A percentile compares a stretch with the other conserved stretches of the same genome.
Conservation (phyloP, 2,113 vertebrate genomes). For the Ophthalmolycus amberensis region DNA sequence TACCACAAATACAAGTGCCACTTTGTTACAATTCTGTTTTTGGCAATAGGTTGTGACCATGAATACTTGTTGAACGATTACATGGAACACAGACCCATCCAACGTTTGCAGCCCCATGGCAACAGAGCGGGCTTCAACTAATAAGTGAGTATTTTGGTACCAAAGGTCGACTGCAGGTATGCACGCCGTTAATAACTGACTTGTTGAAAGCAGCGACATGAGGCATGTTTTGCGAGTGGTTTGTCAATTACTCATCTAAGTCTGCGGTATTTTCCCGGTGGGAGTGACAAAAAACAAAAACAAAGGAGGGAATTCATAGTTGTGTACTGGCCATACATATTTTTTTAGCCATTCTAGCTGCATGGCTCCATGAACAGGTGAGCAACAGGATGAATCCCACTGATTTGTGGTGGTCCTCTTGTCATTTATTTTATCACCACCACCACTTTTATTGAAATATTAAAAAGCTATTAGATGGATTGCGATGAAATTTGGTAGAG, state of each 20-base stretch:
- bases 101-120: conserved; percentile 72
- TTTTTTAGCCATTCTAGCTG: background rate
- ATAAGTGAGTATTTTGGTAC: conserved; percentile 84
- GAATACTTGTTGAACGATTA: conserved; percentile 63
- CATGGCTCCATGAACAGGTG: background rate
- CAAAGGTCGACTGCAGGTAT: conserved; percentile 83
- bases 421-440: background rate
- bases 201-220: conserved; percentile 57
- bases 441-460: background rate
- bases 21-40: conserved; percentile 28
- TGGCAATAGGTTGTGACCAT: conserved; percentile 32
- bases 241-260: conserved; percentile 66
- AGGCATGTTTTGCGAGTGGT: conserved; percentile 53
- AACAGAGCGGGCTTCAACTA: conserved; percentile 76
- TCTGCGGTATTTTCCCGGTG: conserved; percentile 46
- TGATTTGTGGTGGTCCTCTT: background rate
- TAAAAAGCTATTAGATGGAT: background rate
- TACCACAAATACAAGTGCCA: conserved; percentile 10
- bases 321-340: background rate
- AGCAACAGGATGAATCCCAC: background rate
- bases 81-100: conserved; percentile 61
- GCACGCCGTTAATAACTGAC: conserved; percentile 82
- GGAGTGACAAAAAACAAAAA: conserved; percentile 34
- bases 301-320: conserved; percentile 1
- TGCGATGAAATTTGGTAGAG: background rate